Conservation (phyloP, 2,113 vertebrate species). For the Lipotes vexillifer region DNA sequence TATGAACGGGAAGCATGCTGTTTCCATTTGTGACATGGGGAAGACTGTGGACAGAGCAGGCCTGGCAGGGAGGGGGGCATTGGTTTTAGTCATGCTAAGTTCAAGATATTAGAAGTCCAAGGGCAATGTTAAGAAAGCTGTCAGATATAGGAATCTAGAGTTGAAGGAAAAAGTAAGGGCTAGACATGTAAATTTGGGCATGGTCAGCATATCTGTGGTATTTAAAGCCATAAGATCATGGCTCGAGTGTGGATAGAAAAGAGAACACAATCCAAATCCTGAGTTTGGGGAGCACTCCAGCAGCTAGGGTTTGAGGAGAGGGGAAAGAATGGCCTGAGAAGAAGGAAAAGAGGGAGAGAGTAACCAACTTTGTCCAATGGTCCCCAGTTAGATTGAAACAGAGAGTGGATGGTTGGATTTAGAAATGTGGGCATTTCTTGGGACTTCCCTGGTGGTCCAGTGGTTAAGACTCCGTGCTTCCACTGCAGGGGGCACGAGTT, state of each 20-base stretch:
- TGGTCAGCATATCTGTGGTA: not conserved
- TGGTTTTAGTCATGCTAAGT: not conserved
- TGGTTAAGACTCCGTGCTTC: not conserved
- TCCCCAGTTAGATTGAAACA: not conserved
- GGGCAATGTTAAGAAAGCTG: not conserved
- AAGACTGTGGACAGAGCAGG: not conserved
- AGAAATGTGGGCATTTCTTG: not conserved
- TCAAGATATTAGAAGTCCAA: not conserved
- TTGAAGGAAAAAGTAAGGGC: no score
- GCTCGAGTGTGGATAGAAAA: not conserved
- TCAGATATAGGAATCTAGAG: no score
- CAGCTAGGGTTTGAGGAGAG: not conserved
- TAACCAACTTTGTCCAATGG: not conserved
- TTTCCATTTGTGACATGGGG: not conserved
- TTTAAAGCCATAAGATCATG: not conserved
- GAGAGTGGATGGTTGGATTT: not conserved
- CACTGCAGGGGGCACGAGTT: not conserved
- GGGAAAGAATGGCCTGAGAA: not conserved
- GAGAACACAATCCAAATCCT: not conserved
- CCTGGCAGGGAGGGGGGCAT: not conserved
- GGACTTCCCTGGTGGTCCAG: not conserved
- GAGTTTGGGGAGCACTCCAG: not conserved
- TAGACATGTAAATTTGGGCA: not conserved
- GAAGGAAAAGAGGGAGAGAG: not conserved
- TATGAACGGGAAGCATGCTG: no score